These are phyloP conservation scores for Henicopernis longicauda DNA, from an alignment of 2,113 vertebrate species.

Conservation along the genomic window DNA sequence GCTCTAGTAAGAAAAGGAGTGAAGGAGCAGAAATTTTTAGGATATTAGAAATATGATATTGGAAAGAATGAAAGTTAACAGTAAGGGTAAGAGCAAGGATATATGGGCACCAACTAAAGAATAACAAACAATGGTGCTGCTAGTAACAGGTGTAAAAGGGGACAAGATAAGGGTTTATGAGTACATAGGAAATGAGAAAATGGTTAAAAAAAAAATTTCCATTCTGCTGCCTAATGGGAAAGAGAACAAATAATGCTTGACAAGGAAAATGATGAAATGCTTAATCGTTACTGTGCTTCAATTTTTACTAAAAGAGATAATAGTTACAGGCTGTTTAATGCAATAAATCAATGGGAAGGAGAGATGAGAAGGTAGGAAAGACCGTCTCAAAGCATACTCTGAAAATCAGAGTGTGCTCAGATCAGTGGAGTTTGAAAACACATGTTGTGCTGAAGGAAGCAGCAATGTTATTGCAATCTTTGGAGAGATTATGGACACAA, in stretches of 20 bases:
- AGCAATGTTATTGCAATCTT: neutral
- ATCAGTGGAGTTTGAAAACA: neutral
- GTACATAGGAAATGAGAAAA: neutral
- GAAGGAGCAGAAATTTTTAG: constrained; percentile 12
- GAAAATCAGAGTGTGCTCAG: neutral
- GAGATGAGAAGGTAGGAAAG: neutral
- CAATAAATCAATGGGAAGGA: constrained; percentile 17
- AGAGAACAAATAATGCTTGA: constrained; percentile 36
- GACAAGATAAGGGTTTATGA: neutral
- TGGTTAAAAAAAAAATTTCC: neutral
- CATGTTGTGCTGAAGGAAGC: neutral
- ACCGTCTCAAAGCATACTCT: neutral
- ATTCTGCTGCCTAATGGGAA: neutral
- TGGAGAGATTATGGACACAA: neutral
- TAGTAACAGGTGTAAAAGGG: neutral
- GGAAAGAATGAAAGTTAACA: neutral
- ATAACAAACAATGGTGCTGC: neutral
- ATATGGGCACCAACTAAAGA: neutral
- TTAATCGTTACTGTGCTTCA: neutral
- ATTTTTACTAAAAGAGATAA: constrained; percentile 14
- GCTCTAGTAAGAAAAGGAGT: neutral
- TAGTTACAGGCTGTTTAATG: constrained; percentile 16
- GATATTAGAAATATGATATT: neutral
- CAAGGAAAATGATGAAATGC: neutral
- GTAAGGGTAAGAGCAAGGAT: neutral